Conservation (phyloP, 2,113 vertebrate genomes). For the Burhinus oedicnemus region DNA sequence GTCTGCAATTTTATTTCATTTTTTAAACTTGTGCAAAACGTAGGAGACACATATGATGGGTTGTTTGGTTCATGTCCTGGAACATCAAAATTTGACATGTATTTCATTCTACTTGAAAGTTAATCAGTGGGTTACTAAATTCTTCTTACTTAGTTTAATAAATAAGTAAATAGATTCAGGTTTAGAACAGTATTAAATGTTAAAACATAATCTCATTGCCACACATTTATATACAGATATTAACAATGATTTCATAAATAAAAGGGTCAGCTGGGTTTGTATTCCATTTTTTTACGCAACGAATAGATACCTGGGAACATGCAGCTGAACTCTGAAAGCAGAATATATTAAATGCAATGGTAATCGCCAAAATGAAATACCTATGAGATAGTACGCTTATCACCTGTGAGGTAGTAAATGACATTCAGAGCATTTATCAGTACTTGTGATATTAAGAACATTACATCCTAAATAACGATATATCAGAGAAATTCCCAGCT, state of each 20-base stretch:
- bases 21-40: not conserved
- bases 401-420: not conserved
- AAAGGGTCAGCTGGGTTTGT: not conserved
- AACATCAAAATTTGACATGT: not conserved
- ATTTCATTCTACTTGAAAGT: not conserved
- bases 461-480: not conserved
- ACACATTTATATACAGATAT: not conserved
- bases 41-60: fast-evolving
- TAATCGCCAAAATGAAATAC: not conserved
- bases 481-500: not conserved
- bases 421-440: not conserved
- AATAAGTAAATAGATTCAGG: not conserved
- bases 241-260: not conserved
- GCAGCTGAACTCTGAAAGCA: not conserved
- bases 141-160: not conserved
- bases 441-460: not conserved
- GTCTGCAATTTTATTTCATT: not conserved
- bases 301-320: not conserved
- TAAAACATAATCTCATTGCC: not conserved
- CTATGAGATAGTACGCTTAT: not conserved
- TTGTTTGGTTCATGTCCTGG: not conserved
- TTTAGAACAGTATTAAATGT: not conserved
- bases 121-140: not conserved
- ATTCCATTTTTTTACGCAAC: not conserved
- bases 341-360: not conserved